Conservation (phyloP, 2,113 vertebrate genomes). For the Calypte anna region DNA sequence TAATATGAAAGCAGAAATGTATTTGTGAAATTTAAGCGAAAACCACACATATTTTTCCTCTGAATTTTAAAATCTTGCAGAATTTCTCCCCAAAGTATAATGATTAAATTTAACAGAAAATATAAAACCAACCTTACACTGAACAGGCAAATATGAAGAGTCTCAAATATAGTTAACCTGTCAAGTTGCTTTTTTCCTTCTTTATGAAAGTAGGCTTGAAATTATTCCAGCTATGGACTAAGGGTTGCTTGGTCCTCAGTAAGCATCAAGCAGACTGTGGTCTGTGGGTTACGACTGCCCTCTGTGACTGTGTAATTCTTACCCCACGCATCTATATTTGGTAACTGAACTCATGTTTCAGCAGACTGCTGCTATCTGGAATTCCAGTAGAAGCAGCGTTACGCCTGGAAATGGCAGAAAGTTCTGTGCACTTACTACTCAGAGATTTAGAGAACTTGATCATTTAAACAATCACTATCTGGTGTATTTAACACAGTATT, state of each 20-base stretch:
- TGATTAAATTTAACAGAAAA: slow-evolving; percentile 14
- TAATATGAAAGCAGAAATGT: neutral
- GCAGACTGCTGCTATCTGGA: slow-evolving; percentile 79
- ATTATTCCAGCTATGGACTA: slow-evolving; percentile 58
- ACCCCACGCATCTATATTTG: slow-evolving; percentile 91
- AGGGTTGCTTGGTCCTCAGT: slow-evolving; percentile 69
- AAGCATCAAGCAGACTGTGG: slow-evolving; percentile 80
- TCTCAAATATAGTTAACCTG: slow-evolving; percentile 1
- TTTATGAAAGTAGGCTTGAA: slow-evolving; percentile 7
- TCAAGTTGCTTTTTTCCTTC: slow-evolving; percentile 12
- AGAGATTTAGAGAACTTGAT: slow-evolving; percentile 49
- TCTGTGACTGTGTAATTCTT: slow-evolving; percentile 80
- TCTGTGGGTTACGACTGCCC: slow-evolving; percentile 86
- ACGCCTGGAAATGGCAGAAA: slow-evolving; percentile 64
- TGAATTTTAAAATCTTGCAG: neutral
- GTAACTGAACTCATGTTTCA: slow-evolving; percentile 94
- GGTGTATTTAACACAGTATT: neutral
- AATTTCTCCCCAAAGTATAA: neutral
- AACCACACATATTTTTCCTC: neutral
- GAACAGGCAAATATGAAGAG: slow-evolving; percentile 42
- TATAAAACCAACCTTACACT: slow-evolving; percentile 69
- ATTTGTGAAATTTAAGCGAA: neutral
- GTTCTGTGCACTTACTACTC: slow-evolving; percentile 39
- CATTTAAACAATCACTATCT: neutral
- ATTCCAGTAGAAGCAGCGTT: slow-evolving; percentile 68